phyloP scores from a whole-genome alignment of 2,797 vertebrate species.

The Poeciliopsis gracilis region DNA sequence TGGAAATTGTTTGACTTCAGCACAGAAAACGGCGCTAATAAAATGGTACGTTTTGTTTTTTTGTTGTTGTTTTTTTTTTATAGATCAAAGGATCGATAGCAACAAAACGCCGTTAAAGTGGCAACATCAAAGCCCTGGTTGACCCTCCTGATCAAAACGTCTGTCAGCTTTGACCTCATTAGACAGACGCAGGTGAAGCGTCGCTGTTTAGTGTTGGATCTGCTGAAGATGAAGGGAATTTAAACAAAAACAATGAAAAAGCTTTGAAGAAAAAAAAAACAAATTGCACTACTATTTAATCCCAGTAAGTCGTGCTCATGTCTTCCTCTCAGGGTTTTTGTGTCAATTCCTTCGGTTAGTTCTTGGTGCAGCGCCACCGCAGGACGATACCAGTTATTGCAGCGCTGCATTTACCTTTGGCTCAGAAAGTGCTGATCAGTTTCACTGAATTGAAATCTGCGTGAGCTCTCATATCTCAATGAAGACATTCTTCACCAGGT shows the following conservation, averaged over 20 bases:
- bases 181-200: neutral
- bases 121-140: neutral
- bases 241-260: neutral
- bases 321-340: too few species aligned
- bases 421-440: neutral
- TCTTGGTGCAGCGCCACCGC: too few species aligned
- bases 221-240: neutral
- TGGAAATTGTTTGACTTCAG: neutral
- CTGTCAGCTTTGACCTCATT: neutral
- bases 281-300: too few species aligned
- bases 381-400: neutral
- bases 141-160: neutral
- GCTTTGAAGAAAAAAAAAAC: neutral
- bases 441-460: neutral
- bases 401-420: neutral
- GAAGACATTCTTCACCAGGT: neutral
- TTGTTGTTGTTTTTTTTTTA: neutral
- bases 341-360: too few species aligned
- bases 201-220: neutral
- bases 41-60: too few species aligned
- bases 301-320: too few species aligned
- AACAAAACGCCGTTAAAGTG: neutral
- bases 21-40: neutral
- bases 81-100: neutral
- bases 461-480: neutral